Evolutionary conservation across 2,113 vertebrate genomes (phyloP).

Genomic region (Acrocephalus arundinaceus): DNA sequence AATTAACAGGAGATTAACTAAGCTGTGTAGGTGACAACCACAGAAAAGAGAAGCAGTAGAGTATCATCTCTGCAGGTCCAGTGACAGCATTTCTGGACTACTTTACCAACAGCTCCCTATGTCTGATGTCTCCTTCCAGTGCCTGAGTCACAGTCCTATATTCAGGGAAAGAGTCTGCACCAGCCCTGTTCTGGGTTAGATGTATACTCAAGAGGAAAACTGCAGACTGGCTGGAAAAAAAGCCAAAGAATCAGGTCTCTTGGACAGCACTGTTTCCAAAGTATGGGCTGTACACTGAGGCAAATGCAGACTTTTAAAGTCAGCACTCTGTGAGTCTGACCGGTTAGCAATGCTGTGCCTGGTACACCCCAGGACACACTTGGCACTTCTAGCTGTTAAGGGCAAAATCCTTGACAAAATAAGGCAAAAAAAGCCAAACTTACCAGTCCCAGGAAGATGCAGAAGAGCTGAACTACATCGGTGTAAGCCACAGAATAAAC

Average conservation of each 20-base stretch:
- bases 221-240: neutral
- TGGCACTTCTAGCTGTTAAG: neutral
- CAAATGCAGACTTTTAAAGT: neutral
- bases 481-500: constrained; percentile 97
- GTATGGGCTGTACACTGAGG: fast-evolving
- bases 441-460: constrained; percentile 95
- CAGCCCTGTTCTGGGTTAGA: neutral
- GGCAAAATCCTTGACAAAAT: neutral
- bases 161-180: neutral
- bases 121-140: neutral
- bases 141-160: neutral
- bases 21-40: neutral
- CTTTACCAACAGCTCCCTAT: neutral
- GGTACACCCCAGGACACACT: too few relatives aligned
- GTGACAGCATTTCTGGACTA: neutral
- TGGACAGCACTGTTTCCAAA: neutral
- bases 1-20: neutral
- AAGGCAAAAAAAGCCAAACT: constrained; percentile 53
- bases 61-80: neutral
- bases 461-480: constrained; percentile 96
- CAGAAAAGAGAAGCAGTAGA: neutral
- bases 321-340: neutral
- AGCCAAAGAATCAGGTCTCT: neutral
- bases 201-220: neutral
- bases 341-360: neutral